A percentile compares a stretch with the other conserved stretches of the same genome.
These are phyloP conservation scores for Tinamus guttatus DNA, from an alignment of 2,113 vertebrate species.

Conservation along the genomic window DNA sequence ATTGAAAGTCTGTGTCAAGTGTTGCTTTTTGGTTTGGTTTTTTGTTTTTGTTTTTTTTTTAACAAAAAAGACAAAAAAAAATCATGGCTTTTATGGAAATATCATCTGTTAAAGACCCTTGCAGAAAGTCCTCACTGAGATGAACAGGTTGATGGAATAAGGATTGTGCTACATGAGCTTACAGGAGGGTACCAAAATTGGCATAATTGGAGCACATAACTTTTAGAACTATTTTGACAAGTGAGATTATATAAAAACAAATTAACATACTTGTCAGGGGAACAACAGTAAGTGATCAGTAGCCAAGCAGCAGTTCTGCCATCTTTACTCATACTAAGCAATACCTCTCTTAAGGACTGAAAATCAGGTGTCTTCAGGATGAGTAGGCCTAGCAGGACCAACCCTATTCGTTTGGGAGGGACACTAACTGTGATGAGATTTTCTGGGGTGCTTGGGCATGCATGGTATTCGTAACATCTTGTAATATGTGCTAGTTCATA, in stretches of 20 bases:
- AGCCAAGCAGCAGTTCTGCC: neutral
- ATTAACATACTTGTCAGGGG: neutral
- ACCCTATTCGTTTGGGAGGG: neutral
- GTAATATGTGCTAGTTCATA: neutral
- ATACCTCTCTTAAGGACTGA: neutral
- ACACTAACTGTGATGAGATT: neutral
- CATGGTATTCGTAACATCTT: neutral
- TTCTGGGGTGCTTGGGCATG: neutral
- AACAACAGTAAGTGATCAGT: neutral
- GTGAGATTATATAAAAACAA: neutral
- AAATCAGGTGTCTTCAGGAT: neutral
- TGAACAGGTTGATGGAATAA: neutral
- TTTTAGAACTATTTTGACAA: neutral
- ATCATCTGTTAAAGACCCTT: neutral
- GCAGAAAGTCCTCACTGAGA: neutral
- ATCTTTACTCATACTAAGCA: neutral
- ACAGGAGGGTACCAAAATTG: neutral
- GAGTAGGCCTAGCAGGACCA: neutral
- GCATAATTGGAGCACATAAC: neutral
- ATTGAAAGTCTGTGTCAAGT: neutral
- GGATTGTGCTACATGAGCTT: neutral
- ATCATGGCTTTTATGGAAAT: neutral
- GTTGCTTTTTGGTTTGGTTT: no score
- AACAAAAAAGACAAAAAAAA: fast-evolving
- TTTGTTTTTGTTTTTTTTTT: neutral